Base-by-base conservation (phyloP, 1,140 invertebrate species). In the Drosophila kepulauana region DNA sequence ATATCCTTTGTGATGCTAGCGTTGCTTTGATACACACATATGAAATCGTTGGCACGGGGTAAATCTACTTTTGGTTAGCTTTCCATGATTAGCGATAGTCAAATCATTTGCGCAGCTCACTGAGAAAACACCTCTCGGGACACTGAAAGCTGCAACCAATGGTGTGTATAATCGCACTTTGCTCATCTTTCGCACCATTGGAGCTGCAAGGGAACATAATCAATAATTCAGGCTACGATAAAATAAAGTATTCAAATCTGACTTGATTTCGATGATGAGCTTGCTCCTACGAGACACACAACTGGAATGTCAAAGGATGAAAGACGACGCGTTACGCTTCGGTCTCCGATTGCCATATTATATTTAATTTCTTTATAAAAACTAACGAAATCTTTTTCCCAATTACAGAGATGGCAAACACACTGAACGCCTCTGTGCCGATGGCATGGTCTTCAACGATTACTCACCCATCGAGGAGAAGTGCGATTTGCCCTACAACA, bases 401-500 rank as follows among this genome's bases (percentile, higher is more conserved):
- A 71, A 46, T 91, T 93, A 7, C 92, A 93, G 95, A 82, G 94
- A 95, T 76, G 95, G 96, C 13, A 94, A 94, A 68, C 94, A 96
- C 45, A 96, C 94, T 1, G 96, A 96, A 77, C 96, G 97, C 86
- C 93, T 98, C 0, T 98, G 97, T 79, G 96, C 97, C 0, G 97
- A 98, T 90, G 97, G 97, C n/a, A 95, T 98, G 93, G 97, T 98
- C 10, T 98, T 98, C 93, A 97, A 98, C 78, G 97, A 98, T 91
- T 97, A 95, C 93, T 96, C 95, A 69, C 94, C 95, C 1, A 94
- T 95, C 64, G 95, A 97, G 65, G 97, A 97, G 92, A 97, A 98
- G 86, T 98, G 97, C 86, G 97, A 98, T 91, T 93, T 97, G 71
- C 97, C 97, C 0, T 97, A 97, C 90, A 96, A 97, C 78, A 96